These are phyloP conservation scores for Zaprionus obscuricornis DNA, from an alignment of 2,888 invertebrate genomes.

Conservation along the genomic window DNA sequence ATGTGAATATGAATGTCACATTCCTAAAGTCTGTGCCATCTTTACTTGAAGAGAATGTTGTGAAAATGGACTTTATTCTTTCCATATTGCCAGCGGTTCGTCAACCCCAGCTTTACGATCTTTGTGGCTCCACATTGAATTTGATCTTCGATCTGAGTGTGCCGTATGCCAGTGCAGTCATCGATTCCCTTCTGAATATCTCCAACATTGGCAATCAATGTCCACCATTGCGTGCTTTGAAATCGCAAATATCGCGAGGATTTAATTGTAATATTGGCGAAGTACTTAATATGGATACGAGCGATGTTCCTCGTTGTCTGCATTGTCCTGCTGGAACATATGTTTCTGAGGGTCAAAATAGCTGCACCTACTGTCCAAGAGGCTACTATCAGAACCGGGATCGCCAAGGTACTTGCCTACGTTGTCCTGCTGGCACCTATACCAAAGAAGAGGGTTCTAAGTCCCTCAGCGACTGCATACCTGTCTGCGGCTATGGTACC, in stretches of 20 bases:
- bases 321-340: conserved; percentile 99
- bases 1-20: conserved; percentile 96
- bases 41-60: conserved; percentile 92
- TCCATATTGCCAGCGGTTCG: conserved; percentile 94
- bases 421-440: conserved; percentile 96
- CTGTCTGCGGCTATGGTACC: conserved; percentile 97
- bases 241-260: conserved; percentile 92
- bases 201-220: conserved; percentile 96
- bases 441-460: conserved; percentile 96
- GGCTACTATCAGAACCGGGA: conserved; percentile 97
- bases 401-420: conserved; percentile 93
- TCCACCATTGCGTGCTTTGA: conserved; percentile 93
- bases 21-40: conserved; percentile 92
- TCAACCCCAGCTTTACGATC: conserved; percentile 96
- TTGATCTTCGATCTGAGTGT: conserved; percentile 97
- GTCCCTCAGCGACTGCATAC: conserved; percentile 92
- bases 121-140: conserved; percentile 96
- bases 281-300: conserved; percentile 96
- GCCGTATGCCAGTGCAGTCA: conserved; percentile 94
- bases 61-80: conserved; percentile 94
- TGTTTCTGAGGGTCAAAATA: conserved; percentile 94
- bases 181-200: conserved; percentile 94
- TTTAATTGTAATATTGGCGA: conserved; percentile 97
- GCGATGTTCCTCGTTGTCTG: conserved; percentile 95
- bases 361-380: conserved; percentile 94